Evolutionary conservation across 2,888 invertebrate species (phyloP).

Genomic region (Zygothrica quintamaculata): DNA sequence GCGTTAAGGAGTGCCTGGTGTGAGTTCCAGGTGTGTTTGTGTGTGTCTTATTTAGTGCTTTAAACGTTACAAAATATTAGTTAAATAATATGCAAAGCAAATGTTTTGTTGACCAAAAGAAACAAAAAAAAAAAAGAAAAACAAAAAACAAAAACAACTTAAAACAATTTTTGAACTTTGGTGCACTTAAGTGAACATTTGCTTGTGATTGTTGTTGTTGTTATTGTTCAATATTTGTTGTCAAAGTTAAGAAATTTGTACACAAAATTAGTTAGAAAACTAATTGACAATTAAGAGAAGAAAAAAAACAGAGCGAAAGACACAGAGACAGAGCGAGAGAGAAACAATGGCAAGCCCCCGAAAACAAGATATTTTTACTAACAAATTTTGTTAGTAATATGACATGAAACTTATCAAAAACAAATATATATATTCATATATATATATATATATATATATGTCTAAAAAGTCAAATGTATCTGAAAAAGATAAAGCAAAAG

Average conservation of each 20-base stretch:
- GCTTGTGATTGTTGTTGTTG: no score
- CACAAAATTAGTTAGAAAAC: conserved; percentile 21
- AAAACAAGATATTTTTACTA: conserved; percentile 34
- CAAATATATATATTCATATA: no score
- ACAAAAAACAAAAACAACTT: neutral
- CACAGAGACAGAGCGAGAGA: conserved; percentile 8
- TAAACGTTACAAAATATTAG: no score
- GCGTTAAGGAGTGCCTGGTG: no score
- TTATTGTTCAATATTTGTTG: conserved; percentile 37
- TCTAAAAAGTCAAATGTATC: no score
- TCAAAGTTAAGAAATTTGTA: conserved; percentile 27
- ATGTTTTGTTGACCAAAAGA: neutral
- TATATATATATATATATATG: no score
- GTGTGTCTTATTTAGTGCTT: no score
- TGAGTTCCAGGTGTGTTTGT: no score
- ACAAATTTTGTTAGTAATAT: conserved; percentile 29
- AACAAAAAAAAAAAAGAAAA: neutral
- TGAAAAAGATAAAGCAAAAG: no score
- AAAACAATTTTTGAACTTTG: conserved; percentile 3
- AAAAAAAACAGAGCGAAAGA: neutral
- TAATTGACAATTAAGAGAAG: conserved; percentile 15
- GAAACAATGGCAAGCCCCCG: conserved; percentile 2
- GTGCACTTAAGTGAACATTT: conserved; percentile 21
- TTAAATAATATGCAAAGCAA: no score
- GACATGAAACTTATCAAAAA: conserved; percentile 41